Evolutionary conservation across 2,888 invertebrate species (phyloP).

Genomic region (Meta bourneti): DNA sequence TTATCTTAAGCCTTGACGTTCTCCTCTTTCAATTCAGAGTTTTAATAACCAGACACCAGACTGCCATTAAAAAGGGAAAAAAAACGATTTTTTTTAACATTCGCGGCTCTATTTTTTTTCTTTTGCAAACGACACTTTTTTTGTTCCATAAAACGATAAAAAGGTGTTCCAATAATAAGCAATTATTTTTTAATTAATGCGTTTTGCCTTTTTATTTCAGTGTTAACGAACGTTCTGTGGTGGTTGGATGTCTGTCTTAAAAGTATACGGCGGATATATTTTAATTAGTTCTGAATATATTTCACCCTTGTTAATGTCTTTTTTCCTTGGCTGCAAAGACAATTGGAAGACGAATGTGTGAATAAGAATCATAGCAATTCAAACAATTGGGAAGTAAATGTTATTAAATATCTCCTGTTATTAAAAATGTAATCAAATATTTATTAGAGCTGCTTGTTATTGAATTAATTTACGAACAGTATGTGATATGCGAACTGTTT

Average conservation of each 20-base stretch:
- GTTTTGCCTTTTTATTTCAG: neutral
- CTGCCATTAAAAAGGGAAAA: neutral
- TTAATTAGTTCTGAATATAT: neutral
- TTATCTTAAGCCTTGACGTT: neutral
- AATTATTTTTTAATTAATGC: slow-evolving; percentile 57
- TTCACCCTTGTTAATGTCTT: neutral
- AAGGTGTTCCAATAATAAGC: slow-evolving; percentile 49
- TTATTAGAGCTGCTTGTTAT: too few relatives aligned
- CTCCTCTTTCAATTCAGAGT: neutral
- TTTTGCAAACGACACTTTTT: slow-evolving; percentile 1
- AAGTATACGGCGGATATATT: neutral
- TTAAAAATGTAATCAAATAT: too few relatives aligned
- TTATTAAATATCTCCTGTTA: too few relatives aligned
- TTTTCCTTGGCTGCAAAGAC: neutral
- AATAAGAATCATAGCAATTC: neutral
- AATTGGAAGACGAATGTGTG: neutral
- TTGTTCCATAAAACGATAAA: neutral
- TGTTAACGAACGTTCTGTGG: neutral
- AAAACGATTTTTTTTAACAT: neutral
- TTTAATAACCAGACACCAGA: neutral
- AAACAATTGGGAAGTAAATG: too few relatives aligned
- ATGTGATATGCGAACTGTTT: too few relatives aligned
- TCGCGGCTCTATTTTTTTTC: neutral
- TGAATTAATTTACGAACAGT: too few relatives aligned
- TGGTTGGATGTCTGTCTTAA: neutral